Base-by-base conservation (phyloP, 2,113 vertebrate genomes). In the Cololabis saira region DNA sequence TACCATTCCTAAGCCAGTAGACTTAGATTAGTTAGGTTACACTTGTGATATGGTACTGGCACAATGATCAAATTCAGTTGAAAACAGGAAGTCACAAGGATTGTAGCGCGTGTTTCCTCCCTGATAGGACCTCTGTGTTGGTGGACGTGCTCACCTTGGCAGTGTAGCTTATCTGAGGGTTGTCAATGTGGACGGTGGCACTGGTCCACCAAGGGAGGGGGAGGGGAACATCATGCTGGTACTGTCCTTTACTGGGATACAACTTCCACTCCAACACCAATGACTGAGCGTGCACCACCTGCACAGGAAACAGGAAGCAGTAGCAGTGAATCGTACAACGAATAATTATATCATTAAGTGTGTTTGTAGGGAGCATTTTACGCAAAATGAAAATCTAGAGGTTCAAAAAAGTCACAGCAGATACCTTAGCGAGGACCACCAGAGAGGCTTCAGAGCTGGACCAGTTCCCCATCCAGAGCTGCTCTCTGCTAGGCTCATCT, bases 131-230 rank as follows among this genome's bases (percentile, higher is more conserved):
- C 27, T 17, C 24, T n/a, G 3, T 45, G 16, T 5, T 5, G 56
- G 17, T 3, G 21, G 43, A 5, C 9, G 27, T 15, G n/a, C 2
- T 74, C 63, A 88, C 88, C 73, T 92, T 86, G 13, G 93, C 88
- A 0, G 91, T 94, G 85, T 94, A 95, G 91, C 92, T 94, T 71
- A 94, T 92, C 74, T 93, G 93, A 48, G 90, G 86, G 77, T 92
- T 95, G 80, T 94, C 87, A 18, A 95, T 94, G 74, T 93, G 92
- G 67, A 95, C 83, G 0, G 87, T 93, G n/a, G 94, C 94, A 1
- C 92, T 93, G 40, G 89, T 83, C 93, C 93, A 95, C 2, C 64
- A 84, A 58, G 89, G 83, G 47, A 84, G 80, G 41, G 81, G 40
- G 1, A 62, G 51, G 30, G 63, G 22, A 19, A 15, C 6, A 5